Evolutionary conservation across 2,113 vertebrate genomes (phyloP).

Genomic region (Tragelaphus strepsiceros): DNA sequence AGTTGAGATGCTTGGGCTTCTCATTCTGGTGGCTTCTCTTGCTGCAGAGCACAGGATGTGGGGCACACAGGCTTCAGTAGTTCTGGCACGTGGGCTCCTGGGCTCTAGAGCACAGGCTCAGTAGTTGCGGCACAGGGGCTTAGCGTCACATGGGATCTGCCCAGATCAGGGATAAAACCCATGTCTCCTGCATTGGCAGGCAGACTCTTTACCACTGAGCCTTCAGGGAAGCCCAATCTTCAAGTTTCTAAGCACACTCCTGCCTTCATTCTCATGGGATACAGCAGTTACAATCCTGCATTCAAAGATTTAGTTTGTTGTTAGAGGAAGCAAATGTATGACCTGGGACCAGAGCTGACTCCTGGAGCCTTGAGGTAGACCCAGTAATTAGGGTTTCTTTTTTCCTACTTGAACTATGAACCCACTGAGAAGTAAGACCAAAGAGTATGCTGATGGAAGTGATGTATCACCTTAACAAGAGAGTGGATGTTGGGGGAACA

Average conservation of each 20-base stretch:
- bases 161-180: background rate
- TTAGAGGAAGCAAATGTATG: background rate
- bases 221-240: background rate
- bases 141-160: background rate
- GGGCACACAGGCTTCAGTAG: background rate
- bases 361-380: background rate
- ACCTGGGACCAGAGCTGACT: background rate
- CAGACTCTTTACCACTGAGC: background rate
- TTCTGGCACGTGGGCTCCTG: background rate
- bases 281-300: background rate
- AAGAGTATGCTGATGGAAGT: background rate
- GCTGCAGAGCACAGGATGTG: background rate
- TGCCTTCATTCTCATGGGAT: background rate
- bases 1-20: background rate
- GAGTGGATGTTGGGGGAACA: background rate
- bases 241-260: background rate
- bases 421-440: background rate
- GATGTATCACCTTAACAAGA: background rate
- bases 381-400: background rate
- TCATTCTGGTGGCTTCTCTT: background rate
- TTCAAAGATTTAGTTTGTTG: background rate
- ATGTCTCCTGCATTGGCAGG: background rate
- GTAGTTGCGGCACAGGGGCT: background rate
- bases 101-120: background rate
- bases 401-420: background rate